Evolutionary conservation across 2,888 invertebrate species (phyloP).

Genomic region (Protodeltote pygarga): DNA sequence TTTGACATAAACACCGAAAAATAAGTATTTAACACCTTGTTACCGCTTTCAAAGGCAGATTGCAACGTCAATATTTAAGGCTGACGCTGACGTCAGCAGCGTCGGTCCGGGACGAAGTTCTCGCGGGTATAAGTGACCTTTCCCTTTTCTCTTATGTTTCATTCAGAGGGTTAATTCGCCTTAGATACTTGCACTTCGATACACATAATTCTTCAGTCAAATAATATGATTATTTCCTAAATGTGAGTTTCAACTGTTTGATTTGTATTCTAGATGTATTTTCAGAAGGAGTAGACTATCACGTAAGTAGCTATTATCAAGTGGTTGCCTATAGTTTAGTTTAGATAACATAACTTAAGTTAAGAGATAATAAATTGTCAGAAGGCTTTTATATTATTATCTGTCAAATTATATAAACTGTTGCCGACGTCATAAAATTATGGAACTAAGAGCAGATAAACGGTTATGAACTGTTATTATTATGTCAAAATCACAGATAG

Average conservation of each 20-base stretch:
- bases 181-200: background rate
- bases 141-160: conserved; percentile 48
- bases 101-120: conserved; percentile 1
- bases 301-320: too few species aligned
- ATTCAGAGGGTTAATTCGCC: conserved; percentile 44
- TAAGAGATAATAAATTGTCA: too few species aligned
- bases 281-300: too few species aligned
- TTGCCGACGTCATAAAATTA: too few species aligned
- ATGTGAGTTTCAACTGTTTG: background rate
- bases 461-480: too few species aligned
- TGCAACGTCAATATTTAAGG: conserved; percentile 76
- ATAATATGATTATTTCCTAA: background rate
- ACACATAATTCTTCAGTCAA: conserved; percentile 13
- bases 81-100: conserved; percentile 16
- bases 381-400: too few species aligned
- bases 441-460: too few species aligned
- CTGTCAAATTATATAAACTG: too few species aligned
- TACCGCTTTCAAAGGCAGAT: conserved; percentile 60
- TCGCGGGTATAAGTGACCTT: conserved; percentile 39
- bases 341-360: too few species aligned
- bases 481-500: too few species aligned
- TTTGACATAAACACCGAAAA: conserved; percentile 6
- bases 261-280: too few species aligned
- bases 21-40: conserved; percentile 15
- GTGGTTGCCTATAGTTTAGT: too few species aligned